Percentiles rank a stretch among this genome's conserved stretches.
Conservation (phyloP, 1,140 invertebrate species). For the Colletes gigas region DNA sequence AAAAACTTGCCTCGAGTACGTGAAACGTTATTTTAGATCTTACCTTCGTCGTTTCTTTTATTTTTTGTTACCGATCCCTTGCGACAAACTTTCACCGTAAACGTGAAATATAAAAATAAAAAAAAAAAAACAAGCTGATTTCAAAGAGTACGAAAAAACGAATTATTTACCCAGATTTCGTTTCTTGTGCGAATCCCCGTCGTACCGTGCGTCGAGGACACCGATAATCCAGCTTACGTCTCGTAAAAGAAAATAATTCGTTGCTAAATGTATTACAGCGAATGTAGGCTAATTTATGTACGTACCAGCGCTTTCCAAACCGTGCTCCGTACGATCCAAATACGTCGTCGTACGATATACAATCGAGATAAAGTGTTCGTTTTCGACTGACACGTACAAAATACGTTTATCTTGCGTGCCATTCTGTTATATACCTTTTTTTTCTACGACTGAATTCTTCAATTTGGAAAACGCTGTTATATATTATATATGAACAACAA, state of each 20-base stretch:
- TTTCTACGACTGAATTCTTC: not conserved
- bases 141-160: not conserved
- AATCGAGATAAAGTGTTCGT: slow-evolving; percentile 5
- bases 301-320: slow-evolving; percentile 17
- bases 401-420: not conserved
- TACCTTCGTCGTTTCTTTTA: slow-evolving; percentile 2
- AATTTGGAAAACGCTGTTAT: slow-evolving; percentile 21
- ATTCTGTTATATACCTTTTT: not conserved
- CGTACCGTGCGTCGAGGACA: slow-evolving; percentile 8
- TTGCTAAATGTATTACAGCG: not conserved
- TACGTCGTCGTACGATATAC: not conserved
- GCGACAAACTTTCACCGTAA: slow-evolving; percentile 22
- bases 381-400: not conserved
- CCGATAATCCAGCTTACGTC: slow-evolving; percentile 2
- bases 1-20: slow-evolving; percentile 13
- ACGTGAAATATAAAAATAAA: slow-evolving; percentile 3
- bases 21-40: slow-evolving; percentile 18
- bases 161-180: no score
- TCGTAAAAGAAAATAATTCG: not conserved
- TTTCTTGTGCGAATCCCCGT: slow-evolving; percentile 1
- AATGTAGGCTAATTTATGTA: not conserved
- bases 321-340: not conserved
- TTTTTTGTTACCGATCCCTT: slow-evolving; percentile 8
- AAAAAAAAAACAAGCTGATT: not conserved
- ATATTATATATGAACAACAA: slow-evolving; percentile 10